Evolutionary conservation across 2,113 vertebrate species (phyloP), one percentile per base, ranked within the genome.

Genomic region (Tympanuchus pallidicinctus): DNA sequence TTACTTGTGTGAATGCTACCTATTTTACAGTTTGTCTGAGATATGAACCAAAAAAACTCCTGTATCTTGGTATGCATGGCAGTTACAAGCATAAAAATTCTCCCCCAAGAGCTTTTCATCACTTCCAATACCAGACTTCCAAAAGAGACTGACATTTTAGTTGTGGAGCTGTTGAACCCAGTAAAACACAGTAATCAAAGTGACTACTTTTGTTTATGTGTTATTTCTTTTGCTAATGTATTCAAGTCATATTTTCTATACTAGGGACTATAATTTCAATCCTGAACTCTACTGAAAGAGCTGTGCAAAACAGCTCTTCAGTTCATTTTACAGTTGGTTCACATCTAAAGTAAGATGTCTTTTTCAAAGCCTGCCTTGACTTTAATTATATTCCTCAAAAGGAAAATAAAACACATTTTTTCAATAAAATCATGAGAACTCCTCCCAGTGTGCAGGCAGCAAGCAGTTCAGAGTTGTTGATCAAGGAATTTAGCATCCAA

Each of bases 391-490:
- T 86, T 92, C 92, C 86, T 57, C 86, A 74, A 88, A 88, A 86
- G 79, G n/a, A 90, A 93, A 95, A 69, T 40, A 85, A 65, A 88
- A 50, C 90, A 96, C 88, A 75, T 95, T 96, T 95, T 96, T 94
- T 86, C 88, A 96, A 90, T 95, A 88, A 94, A 96, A 47, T 57
- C 32, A 71, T 67, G 18, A 92, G 76, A 77, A 78, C 80, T 94
- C 88, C 90, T 96, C 88, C 90, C 92, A 75, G 60, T 83, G 48
- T 75, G 73, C 86, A 95, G 79, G 92, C 54, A 76, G 85, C 88
- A 92, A 82, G 79, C 71, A 90, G 57, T 81, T 93, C 38, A 93
- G 86, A 95, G 88, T 48, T 96, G 90, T 67, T 88, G 76, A 95
- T 77, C 94, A 95, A 94, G 63, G 90, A 95, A 94, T 92, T 96